A percentile compares a stretch with the other conserved stretches of the same genome.
Evolutionary conservation across 2,797 vertebrate species (phyloP).

Genomic region (Hipposideros larvatus): DNA sequence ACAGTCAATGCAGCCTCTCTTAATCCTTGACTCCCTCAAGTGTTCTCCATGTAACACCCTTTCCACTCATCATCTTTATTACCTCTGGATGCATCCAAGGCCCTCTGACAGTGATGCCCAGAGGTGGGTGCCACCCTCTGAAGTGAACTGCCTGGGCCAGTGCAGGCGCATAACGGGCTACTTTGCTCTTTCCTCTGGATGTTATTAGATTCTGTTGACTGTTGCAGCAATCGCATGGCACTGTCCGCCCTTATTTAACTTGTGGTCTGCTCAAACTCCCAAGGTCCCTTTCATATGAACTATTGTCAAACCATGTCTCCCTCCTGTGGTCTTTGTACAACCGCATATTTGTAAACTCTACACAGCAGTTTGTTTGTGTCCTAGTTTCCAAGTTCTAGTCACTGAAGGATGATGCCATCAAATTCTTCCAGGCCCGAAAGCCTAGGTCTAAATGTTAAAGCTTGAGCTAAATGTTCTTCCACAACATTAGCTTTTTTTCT

Average conservation of each 20-base stretch:
- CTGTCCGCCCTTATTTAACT: background rate
- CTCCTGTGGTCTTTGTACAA: background rate
- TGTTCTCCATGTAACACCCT: background rate
- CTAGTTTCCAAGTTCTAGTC: constrained; percentile 1
- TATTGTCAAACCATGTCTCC: background rate
- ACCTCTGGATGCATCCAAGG: background rate
- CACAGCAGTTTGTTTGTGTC: background rate
- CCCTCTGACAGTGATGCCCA: background rate
- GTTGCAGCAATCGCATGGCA: background rate
- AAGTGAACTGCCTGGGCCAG: background rate
- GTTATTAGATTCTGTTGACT: background rate
- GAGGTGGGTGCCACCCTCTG: background rate
- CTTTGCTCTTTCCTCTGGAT: background rate
- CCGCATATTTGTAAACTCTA: background rate
- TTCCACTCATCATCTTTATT: background rate
- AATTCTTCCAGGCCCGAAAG: background rate
- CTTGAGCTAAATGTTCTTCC: background rate
- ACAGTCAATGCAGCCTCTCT: background rate
- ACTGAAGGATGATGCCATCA: background rate
- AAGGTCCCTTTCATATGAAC: background rate
- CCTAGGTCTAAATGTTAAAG: background rate
- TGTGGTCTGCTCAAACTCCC: background rate
- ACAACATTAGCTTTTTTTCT: background rate
- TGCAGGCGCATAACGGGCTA: background rate
- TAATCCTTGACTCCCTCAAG: background rate